phyloP scores from a whole-genome alignment of 2,113 vertebrate genomes.

The Camelus bactrianus region DNA sequence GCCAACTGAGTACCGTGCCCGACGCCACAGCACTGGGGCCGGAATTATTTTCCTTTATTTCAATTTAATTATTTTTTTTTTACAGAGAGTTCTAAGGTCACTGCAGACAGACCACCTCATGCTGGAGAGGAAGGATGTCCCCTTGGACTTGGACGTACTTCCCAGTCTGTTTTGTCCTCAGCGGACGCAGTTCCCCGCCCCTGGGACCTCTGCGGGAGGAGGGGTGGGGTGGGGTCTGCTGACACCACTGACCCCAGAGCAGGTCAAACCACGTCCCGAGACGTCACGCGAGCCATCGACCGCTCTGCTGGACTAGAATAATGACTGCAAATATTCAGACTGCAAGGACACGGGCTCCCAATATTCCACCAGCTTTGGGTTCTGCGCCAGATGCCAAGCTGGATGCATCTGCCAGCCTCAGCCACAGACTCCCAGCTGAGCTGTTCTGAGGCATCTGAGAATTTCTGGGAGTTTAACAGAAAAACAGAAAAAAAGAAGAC shows the following conservation, averaged over 20 bases:
- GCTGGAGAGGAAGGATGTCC: neutral
- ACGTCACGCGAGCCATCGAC: fast-evolving
- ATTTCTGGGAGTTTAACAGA: neutral
- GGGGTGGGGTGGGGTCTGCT: neutral
- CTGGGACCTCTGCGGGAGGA: no score
- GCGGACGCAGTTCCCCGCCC: neutral
- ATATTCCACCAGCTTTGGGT: neutral
- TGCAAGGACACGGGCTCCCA: neutral
- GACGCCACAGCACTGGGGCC: neutral
- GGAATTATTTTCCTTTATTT: neutral
- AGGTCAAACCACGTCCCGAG: neutral
- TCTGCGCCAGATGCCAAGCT: neutral
- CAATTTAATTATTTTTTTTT: neutral
- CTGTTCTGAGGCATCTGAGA: neutral
- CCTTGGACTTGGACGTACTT: neutral
- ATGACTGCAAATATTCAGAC: neutral
- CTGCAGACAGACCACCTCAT: neutral
- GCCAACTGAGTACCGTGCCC: slow-evolving; percentile 7
- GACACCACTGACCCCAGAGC: neutral
- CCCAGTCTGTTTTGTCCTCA: neutral
- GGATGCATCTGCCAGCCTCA: neutral
- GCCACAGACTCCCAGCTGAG: neutral
- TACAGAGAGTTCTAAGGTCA: neutral
- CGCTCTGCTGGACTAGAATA: neutral
- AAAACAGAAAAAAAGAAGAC: neutral